phyloP scores from a whole-genome alignment of 2,797 vertebrate genomes.

The Loriculus beryllinus region DNA sequence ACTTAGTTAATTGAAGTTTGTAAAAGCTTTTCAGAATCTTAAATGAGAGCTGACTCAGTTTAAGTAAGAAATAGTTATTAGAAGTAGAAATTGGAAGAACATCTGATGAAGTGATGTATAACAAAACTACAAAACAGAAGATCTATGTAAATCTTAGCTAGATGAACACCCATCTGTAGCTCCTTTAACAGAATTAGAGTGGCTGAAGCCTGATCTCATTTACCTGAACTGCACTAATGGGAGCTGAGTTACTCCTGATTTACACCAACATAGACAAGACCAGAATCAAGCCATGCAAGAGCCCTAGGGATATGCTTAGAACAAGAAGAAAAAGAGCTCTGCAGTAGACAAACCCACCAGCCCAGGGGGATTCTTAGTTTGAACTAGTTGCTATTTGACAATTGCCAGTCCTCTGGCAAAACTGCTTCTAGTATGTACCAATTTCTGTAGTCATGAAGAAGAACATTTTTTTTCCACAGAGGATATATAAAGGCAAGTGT shows the following conservation, averaged over 20 bases:
- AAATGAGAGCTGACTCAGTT: neutral
- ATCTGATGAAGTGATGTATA: neutral
- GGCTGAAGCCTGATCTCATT: neutral
- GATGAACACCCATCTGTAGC: neutral
- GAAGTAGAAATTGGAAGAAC: neutral
- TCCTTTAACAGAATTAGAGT: neutral
- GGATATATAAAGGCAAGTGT: neutral
- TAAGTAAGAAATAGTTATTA: neutral
- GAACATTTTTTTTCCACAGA: neutral
- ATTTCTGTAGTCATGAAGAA: neutral
- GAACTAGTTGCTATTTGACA: neutral
- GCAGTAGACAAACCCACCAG: neutral
- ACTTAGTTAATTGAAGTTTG: neutral
- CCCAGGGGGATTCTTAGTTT: neutral
- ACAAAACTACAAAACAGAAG: neutral
- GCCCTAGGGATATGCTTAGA: neutral
- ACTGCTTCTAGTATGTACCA: rapidly evolving
- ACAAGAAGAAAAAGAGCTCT: neutral
- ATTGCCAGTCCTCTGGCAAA: neutral
- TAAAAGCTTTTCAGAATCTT: neutral
- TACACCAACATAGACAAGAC: constrained; percentile 7
- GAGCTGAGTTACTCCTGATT: neutral
- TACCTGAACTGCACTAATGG: neutral
- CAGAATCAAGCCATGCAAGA: neutral
- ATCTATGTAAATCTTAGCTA: neutral